These are phyloP conservation scores for Lytechinus pictus DNA, from an alignment of 35 echinoderm and acorn worm genomes.

Conservation along the genomic window DNA sequence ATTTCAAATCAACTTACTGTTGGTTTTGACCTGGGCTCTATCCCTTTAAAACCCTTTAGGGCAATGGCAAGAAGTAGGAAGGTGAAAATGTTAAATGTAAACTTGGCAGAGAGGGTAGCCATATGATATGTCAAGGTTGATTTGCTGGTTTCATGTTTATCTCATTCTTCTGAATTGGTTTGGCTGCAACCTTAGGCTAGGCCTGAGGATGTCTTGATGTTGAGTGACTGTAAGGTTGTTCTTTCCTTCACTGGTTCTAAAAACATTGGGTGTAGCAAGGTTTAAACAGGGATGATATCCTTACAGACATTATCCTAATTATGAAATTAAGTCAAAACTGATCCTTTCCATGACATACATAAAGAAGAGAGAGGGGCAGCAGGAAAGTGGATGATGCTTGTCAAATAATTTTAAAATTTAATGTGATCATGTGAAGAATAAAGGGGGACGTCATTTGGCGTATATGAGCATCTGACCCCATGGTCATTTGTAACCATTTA, in stretches of 20 bases:
- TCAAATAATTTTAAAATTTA: not conserved
- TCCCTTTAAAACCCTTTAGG: not conserved
- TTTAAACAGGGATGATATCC: not conserved
- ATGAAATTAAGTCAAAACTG: not conserved
- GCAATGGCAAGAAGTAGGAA: not conserved
- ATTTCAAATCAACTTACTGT: too few species aligned
- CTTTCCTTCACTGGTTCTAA: not conserved
- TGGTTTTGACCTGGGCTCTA: too few species aligned
- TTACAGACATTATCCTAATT: not conserved
- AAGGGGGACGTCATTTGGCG: too few species aligned
- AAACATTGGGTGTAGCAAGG: not conserved
- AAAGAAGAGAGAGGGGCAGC: not conserved
- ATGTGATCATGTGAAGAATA: not conserved
- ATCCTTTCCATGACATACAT: not conserved
- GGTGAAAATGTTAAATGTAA: not conserved
- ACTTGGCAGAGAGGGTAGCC: conserved; percentile 10
- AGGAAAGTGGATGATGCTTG: too few species aligned
- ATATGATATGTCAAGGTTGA: conserved; percentile 19
- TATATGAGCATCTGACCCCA: too few species aligned
- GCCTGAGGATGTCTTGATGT: not conserved
- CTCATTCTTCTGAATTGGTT: not conserved
- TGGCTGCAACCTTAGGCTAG: not conserved
- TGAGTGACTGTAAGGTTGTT: not conserved
- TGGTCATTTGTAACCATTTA: too few species aligned
- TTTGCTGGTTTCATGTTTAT: not conserved